Conservation (phyloP, 1,140 invertebrate genomes). For the Druon quercuslanigerum region DNA sequence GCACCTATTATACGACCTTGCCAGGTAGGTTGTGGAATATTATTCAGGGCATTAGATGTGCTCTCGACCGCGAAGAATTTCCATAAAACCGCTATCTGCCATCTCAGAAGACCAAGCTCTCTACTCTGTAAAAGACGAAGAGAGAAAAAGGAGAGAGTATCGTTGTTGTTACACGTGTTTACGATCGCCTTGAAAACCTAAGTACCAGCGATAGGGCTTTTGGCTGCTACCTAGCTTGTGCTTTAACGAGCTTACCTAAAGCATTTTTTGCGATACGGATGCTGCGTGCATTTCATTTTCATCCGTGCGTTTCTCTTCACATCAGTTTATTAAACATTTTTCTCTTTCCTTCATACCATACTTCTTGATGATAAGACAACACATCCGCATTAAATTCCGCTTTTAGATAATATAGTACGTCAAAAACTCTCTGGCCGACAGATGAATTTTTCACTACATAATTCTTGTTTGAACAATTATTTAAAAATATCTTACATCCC, state of each 20-base stretch:
- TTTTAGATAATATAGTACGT: no score
- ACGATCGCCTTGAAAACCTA: constrained; percentile 47
- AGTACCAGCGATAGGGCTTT: constrained; percentile 31
- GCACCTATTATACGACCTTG: constrained; percentile 55
- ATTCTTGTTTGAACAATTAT: no score
- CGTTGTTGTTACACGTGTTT: constrained; percentile 50
- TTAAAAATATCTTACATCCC: no score
- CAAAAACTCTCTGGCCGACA: no score
- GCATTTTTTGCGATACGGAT: constrained; percentile 4
- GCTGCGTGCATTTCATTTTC: constrained; percentile 28
- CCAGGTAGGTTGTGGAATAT: constrained; percentile 63
- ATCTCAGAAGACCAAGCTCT: constrained; percentile 56
- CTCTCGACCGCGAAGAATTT: constrained; percentile 67
- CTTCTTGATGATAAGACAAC: no score
- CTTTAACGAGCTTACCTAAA: constrained; percentile 15
- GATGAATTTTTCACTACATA: no score
- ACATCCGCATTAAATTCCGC: no score
- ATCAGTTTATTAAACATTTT: neutral
- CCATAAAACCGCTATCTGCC: constrained; percentile 68
- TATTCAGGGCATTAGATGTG: constrained; percentile 67
- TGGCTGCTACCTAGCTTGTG: neutral
- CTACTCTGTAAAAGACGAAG: neutral
- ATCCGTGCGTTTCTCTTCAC: neutral
- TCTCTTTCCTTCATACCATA: no score
- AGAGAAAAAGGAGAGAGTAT: neutral